Conservation (phyloP, 1,140 invertebrate species). For the Hestina assimilis region DNA sequence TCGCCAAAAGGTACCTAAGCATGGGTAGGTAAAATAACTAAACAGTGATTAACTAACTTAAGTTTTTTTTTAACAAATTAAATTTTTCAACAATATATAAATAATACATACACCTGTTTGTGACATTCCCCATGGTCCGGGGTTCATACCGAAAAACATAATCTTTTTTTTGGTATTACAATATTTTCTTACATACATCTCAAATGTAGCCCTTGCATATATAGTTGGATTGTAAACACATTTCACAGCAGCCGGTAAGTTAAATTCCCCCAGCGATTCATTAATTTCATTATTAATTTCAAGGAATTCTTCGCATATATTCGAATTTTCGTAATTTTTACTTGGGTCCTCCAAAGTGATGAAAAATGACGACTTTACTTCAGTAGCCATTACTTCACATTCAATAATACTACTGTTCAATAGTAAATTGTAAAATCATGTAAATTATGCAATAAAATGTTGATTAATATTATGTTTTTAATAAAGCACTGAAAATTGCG, state of each 20-base stretch:
- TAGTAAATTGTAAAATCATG: no score
- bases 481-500: no score
- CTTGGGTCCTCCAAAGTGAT: neutral
- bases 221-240: conserved; percentile 87
- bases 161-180: conserved; percentile 84
- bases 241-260: conserved; percentile 43
- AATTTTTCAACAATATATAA: neutral
- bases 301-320: conserved; percentile 42
- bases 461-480: no score
- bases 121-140: conserved; percentile 95
- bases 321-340: neutral
- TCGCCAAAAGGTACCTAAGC: conserved; percentile 94
- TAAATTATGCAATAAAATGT: no score
- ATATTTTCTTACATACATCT: conserved; percentile 54
- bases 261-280: conserved; percentile 34
- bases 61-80: neutral
- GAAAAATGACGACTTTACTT: conserved; percentile 51
- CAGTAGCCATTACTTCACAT: conserved; percentile 25
- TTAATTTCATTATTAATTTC: conserved; percentile 49
- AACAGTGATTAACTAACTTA: neutral
- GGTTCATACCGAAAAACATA: conserved; percentile 95
- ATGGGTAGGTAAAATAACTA: neutral
- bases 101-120: conserved; percentile 88
- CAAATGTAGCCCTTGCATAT: conserved; percentile 88
- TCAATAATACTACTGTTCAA: neutral